Conservation (phyloP, 2,888 invertebrate species). For the Drosophila greeni region DNA sequence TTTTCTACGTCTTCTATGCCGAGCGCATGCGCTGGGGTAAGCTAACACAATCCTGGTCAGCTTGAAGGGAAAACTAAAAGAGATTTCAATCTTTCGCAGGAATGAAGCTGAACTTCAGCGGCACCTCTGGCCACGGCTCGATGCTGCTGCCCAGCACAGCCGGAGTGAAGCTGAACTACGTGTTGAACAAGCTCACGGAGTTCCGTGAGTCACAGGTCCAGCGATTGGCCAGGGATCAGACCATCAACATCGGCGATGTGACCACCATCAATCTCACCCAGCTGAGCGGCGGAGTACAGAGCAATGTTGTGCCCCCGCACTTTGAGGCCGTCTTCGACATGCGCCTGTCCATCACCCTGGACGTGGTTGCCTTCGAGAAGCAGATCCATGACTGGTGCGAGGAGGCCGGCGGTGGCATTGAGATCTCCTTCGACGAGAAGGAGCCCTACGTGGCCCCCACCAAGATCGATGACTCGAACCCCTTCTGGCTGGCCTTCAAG, state of each 20-base stretch:
- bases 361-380: constrained; percentile 62
- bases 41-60: constrained; percentile 47
- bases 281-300: constrained; percentile 91
- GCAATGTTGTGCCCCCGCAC: constrained; percentile 93
- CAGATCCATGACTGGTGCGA: constrained; percentile 81
- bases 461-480: constrained; percentile 82
- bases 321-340: constrained; percentile 87
- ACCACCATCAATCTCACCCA: constrained; percentile 91
- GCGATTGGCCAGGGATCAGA: constrained; percentile 79
- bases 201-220: constrained; percentile 81
- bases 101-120: constrained; percentile 83
- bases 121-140: constrained; percentile 88
- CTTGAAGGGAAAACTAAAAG: neutral
- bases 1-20: constrained; percentile 82
- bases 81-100: constrained; percentile 58
- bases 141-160: constrained; percentile 84
- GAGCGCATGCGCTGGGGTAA: constrained; percentile 87
- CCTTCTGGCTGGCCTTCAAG: constrained; percentile 87
- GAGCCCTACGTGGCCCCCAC: constrained; percentile 83
- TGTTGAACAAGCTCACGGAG: constrained; percentile 83
- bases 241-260: constrained; percentile 86
- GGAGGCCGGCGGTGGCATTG: constrained; percentile 86
- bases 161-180: constrained; percentile 83
- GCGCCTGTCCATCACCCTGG: constrained; percentile 80
- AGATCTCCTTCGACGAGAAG: constrained; percentile 84